Evolutionary conservation across 2,113 vertebrate genomes (phyloP).

Genomic region (Melierax canorus): DNA sequence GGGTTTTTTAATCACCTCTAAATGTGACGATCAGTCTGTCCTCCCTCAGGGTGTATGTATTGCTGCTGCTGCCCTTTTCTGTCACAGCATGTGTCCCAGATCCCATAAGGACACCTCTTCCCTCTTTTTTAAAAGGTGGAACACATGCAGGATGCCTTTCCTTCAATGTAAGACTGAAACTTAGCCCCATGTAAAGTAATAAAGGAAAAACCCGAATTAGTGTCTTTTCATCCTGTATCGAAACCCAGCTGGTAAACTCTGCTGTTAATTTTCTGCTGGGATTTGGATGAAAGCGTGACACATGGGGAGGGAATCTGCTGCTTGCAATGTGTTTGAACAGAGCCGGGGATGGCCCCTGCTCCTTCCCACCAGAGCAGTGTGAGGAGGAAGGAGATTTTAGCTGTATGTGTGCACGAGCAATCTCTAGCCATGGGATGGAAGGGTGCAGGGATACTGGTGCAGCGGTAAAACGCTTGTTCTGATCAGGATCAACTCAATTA

Average conservation of each 20-base stretch:
- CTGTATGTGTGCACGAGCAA: rapidly evolving
- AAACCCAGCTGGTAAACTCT: neutral
- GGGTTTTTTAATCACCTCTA: neutral
- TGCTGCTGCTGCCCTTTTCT: constrained; percentile 12
- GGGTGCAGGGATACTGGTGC: neutral
- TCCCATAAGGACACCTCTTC: neutral
- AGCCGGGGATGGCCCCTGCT: neutral
- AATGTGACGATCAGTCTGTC: neutral
- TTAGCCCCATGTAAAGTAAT: neutral
- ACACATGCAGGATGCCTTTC: neutral
- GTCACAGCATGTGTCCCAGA: neutral
- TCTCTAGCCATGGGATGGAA: neutral
- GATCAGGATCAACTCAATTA: neutral
- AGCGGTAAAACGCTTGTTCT: neutral
- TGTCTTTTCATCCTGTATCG: neutral
- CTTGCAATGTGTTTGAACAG: neutral
- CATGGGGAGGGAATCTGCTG: neutral
- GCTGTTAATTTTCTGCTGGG: neutral
- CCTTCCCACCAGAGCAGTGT: neutral
- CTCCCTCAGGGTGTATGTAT: neutral
- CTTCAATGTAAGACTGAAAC: neutral
- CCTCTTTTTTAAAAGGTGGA: neutral
- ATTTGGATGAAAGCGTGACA: neutral
- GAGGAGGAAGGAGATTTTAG: neutral
- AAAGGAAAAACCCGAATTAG: neutral